phyloP scores from a whole-genome alignment of 1,140 invertebrate genomes.

The Lordiphosa clarofinis region DNA sequence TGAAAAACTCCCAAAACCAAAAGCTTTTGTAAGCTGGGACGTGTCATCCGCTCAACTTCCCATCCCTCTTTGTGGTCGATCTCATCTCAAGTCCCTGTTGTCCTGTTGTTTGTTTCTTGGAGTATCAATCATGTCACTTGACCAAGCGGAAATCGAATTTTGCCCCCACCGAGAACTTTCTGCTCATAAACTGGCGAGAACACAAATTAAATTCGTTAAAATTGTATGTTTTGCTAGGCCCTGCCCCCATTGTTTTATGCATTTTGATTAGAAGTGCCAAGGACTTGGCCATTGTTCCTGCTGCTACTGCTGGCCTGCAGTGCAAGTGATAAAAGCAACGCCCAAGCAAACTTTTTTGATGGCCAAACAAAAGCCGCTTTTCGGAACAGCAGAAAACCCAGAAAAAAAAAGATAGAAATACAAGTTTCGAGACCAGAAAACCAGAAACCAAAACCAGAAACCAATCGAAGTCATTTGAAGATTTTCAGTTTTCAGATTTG shows the following conservation, averaged over 20 bases:
- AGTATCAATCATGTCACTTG: constrained; percentile 73
- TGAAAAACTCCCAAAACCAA: too few species aligned
- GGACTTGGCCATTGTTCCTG: constrained; percentile 20
- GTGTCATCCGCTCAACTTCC: background rate
- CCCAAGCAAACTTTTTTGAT: constrained; percentile 18
- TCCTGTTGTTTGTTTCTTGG: constrained; percentile 13
- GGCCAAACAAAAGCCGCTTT: constrained; percentile 43
- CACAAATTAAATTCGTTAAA: constrained; percentile 52
- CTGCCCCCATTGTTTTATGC: constrained; percentile 44
- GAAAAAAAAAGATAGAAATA: too few species aligned
- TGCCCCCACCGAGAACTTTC: constrained; percentile 31
- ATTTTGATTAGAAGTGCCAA: constrained; percentile 32
- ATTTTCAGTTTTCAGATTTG: constrained; percentile 59
- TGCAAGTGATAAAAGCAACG: constrained; percentile 45
- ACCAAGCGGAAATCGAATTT: constrained; percentile 71
- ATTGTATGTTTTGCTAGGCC: constrained; percentile 26
- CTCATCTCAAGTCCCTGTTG: constrained; percentile 1
- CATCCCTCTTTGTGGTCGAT: too few species aligned
- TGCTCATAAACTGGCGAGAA: constrained; percentile 28
- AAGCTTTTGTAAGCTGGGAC: constrained; percentile 28
- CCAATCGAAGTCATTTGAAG: constrained; percentile 76
- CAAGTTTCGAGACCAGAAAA: constrained; percentile 14
- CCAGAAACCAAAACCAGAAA: constrained; percentile 51
- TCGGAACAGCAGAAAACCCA: constrained; percentile 5
- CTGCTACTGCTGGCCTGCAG: constrained; percentile 16